phyloP scores from a whole-genome alignment of 2,797 vertebrate genomes.

The Bucorvus abyssinicus region DNA sequence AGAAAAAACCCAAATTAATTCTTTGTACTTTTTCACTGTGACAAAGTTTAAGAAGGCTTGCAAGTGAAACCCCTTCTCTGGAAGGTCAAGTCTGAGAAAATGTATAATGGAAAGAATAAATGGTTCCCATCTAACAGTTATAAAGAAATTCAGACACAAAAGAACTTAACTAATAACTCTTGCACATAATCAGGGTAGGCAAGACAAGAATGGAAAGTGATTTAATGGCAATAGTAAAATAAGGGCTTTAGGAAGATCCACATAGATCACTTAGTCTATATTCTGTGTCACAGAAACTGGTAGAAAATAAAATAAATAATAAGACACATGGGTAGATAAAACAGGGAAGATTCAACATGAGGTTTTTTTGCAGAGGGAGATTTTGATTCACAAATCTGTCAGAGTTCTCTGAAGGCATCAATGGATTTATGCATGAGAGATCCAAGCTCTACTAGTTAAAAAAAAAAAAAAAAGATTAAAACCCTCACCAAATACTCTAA shows the following conservation, averaged over 20 bases:
- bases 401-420: neutral
- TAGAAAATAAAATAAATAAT: slow-evolving; percentile 9
- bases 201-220: neutral
- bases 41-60: neutral
- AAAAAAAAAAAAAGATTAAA: neutral
- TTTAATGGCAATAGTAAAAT: neutral
- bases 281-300: neutral
- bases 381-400: neutral
- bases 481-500: neutral
- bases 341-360: neutral
- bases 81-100: slow-evolving; percentile 15
- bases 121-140: neutral
- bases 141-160: neutral
- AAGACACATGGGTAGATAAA: neutral
- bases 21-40: neutral
- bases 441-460: neutral
- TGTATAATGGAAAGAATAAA: neutral
- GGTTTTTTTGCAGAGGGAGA: neutral
- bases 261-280: neutral
- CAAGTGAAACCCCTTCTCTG: neutral
- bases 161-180: slow-evolving; percentile 11
- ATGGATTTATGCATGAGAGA: neutral
- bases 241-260: neutral
- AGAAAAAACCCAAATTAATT: neutral
- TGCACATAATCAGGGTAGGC: neutral